Conservation (phyloP, 2,888 invertebrate species). For the Sphaeridia pumilis region DNA sequence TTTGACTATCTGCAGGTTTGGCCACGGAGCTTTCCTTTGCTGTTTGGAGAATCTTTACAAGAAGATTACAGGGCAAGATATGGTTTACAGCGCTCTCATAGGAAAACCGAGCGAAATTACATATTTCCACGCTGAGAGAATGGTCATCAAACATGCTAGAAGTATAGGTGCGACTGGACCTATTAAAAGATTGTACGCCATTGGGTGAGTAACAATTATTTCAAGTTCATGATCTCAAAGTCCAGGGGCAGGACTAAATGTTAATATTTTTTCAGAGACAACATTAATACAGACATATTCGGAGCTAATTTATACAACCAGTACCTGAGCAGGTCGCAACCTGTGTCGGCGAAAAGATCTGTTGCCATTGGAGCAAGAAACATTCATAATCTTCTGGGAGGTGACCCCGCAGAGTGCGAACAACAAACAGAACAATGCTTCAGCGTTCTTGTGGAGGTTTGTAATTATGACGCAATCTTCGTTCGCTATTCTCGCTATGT, state of each 20-base stretch:
- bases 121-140: constrained; percentile 51
- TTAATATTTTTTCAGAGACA: no score
- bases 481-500: no score
- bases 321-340: constrained; percentile 42
- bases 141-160: constrained; percentile 47
- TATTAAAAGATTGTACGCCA: constrained; percentile 49
- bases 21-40: constrained; percentile 53
- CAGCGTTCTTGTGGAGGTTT: constrained; percentile 44
- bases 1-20: constrained; percentile 42
- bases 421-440: constrained; percentile 42
- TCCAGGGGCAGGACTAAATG: no score
- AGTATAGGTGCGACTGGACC: constrained; percentile 43
- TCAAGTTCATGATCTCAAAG: no score
- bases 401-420: constrained; percentile 37
- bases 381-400: constrained; percentile 39
- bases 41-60: constrained; percentile 52
- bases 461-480: no score
- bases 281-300: constrained; percentile 54
- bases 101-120: constrained; percentile 57
- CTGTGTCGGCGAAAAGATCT: constrained; percentile 25
- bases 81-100: constrained; percentile 50
- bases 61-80: constrained; percentile 49
- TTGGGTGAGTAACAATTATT: constrained; percentile 52
- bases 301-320: constrained; percentile 54
- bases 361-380: constrained; percentile 36